Conservation (phyloP, 2,888 invertebrate species). For the Ectemnius cavifrons region DNA sequence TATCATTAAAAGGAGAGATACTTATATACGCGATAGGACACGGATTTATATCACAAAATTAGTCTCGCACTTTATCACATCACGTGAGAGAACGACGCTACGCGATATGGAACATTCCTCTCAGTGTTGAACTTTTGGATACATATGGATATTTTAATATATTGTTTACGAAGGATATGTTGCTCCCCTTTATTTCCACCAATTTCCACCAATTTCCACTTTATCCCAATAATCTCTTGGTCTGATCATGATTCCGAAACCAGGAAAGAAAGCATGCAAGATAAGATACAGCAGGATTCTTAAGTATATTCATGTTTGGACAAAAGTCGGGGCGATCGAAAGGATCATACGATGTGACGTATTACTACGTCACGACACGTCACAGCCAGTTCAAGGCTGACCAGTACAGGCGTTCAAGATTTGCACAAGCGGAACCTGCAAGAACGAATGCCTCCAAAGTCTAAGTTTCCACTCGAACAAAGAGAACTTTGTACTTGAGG, state of each 20-base stretch:
- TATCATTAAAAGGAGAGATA: too few species aligned
- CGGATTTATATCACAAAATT: too few species aligned
- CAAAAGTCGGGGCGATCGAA: not conserved
- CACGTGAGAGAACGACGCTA: too few species aligned
- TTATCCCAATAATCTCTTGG: too few species aligned
- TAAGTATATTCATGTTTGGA: too few species aligned
- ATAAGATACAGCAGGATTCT: too few species aligned
- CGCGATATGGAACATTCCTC: not conserved
- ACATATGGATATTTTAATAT: constrained; percentile 9
- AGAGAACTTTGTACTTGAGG: not conserved
- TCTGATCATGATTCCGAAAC: too few species aligned
- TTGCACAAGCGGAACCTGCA: not conserved
- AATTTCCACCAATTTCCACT: too few species aligned
- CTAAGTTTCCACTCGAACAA: not conserved
- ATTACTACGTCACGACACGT: constrained; percentile 24
- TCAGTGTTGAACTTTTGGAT: constrained; percentile 10
- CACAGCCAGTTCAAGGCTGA: constrained; percentile 2
- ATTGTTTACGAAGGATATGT: constrained; percentile 7
- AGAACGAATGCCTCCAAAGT: not conserved
- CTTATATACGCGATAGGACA: too few species aligned
- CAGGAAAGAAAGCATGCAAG: too few species aligned
- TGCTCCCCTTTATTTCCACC: too few species aligned
- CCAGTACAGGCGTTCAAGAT: constrained; percentile 5
- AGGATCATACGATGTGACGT: constrained; percentile 48
- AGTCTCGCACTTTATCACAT: too few species aligned